Evolutionary conservation across 2,888 invertebrate species (phyloP), one percentile per base, ranked within the genome.

Genomic region (Liodrosophila aerea): DNA sequence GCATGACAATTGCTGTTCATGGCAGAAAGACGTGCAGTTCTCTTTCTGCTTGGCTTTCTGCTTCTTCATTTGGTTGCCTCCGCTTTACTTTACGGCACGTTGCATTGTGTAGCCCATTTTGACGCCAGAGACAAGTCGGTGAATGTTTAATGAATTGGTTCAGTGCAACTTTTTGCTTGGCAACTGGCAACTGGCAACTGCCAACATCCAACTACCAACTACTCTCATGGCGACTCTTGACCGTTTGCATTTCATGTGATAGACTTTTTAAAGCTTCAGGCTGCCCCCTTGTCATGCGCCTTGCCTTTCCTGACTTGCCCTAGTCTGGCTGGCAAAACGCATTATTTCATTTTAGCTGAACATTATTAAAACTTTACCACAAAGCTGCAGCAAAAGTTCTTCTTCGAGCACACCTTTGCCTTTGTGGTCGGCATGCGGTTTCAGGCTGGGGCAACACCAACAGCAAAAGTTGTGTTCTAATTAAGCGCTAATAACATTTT

Each of bases 401-500:
- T 78, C 49, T 65, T 45, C 37, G 31, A 44, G 61, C 44, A 33
- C 71, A 76, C 63, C 81, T 73, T 65, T 58, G 40, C 61, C 57
- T 73, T 71, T 76, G 64, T 64, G 71, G 76, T 36, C 31, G 27
- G 16, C 11, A 4, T n/a, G 30, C 30, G 40, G 40, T 43, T 51
- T 5, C 37, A 52, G 36, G 27, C 22, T 29, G 22, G 13, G 30
- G 13, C 13, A 33, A 5, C n/a, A 12, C n/a, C 15, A 11, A 15
- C 33, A 34, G 43, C 43, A 40, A 54, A 83, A 78, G 80, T 83
- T 76, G 69, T 64, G 57, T 72, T 76, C 84, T 81, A 84, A 81
- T 81, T 81, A 84, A 78, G 82, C 64, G 76, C 66, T 81, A 84
- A 81, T 84, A 81, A 81, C 73, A 77, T 81, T 81, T 74, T 64